phyloP scores from a whole-genome alignment of 2,888 invertebrate species.

The Pachymerium ferrugineum region DNA sequence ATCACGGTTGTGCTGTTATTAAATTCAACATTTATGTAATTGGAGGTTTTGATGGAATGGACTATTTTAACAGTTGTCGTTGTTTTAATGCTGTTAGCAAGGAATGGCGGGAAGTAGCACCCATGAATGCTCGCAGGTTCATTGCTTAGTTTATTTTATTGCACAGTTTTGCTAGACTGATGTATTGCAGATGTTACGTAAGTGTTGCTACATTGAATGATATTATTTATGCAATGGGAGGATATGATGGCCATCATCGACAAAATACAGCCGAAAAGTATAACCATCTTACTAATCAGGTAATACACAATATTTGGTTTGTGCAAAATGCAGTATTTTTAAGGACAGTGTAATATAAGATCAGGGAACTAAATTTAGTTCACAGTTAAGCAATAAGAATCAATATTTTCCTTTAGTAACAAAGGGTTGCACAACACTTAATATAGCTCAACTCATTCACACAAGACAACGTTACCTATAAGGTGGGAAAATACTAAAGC shows the following conservation, averaged over 20 bases:
- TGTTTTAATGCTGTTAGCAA: constrained; percentile 81
- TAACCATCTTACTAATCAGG: constrained; percentile 72
- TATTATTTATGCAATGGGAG: constrained; percentile 79
- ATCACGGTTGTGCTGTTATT: constrained; percentile 87
- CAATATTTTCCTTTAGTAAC: too few species aligned
- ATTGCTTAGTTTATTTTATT: constrained; percentile 8
- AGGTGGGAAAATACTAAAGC: too few species aligned
- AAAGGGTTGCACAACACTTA: too few species aligned
- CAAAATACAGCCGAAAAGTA: constrained; percentile 83
- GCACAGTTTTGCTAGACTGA: background rate
- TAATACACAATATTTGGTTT: background rate
- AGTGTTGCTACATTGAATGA: constrained; percentile 72
- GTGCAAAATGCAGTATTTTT: background rate
- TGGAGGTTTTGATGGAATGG: constrained; percentile 88
- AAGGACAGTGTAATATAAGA: background rate
- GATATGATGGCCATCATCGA: constrained; percentile 77
- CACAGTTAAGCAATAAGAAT: too few species aligned
- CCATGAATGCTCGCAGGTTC: constrained; percentile 75
- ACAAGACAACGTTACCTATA: too few species aligned
- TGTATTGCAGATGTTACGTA: constrained; percentile 64
- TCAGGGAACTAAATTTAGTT: too few species aligned
- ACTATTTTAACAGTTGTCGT: constrained; percentile 78
- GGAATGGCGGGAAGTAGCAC: constrained; percentile 74
- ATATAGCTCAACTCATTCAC: too few species aligned
- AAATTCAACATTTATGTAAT: constrained; percentile 79